Evolutionary conservation across 2,113 vertebrate genomes (phyloP), one percentile per base, ranked within the genome.

Genomic region (Vulpes lagopus): DNA sequence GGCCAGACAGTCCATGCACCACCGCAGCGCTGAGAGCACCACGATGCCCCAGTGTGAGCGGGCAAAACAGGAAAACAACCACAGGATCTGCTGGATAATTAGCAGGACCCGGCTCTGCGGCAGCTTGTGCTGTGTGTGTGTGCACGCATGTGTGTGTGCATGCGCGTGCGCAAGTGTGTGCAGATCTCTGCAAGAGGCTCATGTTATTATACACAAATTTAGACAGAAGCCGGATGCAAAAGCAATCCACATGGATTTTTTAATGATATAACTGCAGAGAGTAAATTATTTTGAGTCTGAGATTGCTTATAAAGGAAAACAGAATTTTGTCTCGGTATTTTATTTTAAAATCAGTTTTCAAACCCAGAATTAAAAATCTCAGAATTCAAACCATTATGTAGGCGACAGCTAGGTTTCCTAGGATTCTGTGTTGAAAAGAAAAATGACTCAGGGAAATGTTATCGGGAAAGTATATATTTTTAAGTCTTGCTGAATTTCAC

Each of bases 1-100:
- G 97, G 98, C 98, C 98, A 98, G 98, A 92, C 95, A 89, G 97
- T 92, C 98, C 96, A 60, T 49, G 97, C 17, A 92, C 84, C 96
- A 94, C 96, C 62, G 65, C 76, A 62, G 95, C 83, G 98, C 96
- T 43, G 97, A 91, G 97, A 95, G 97, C 81, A 93, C 98, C 91
- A 79, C 84, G 78, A 94, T 94, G 94, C 67, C 67, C 71, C 69
- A 95, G 82, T 15, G 83, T 87, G 0, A 0, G 79, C 35, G 65
- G 96, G 80, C 20, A 94, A 93, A 96, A 7, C 49, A 78, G 91
- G 62, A 60, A 96, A 97, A 93, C 69, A 49, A 89, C 51, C 53
- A 88, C 95, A 85, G 55, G 2, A 93, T 38, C 73, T 5, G 0
- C 1, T 2, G 88, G 79, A 76, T 82, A 81, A 94, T 97, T 71